Conservation (phyloP, 2,888 invertebrate genomes). For the Pyralis farinalis region DNA sequence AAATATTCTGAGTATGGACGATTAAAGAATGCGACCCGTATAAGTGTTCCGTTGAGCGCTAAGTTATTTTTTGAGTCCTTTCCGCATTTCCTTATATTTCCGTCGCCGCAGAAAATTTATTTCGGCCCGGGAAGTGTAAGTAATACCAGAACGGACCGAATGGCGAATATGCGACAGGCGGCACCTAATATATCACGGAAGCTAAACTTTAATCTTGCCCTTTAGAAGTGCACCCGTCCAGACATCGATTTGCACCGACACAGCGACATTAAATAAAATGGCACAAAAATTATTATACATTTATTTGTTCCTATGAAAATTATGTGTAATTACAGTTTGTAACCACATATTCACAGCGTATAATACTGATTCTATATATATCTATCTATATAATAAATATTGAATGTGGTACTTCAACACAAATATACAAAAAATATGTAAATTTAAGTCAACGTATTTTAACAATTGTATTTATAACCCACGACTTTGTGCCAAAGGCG, state of each 20-base stretch:
- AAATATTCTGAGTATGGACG: conserved; percentile 17
- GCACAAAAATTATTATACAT: conserved; percentile 16
- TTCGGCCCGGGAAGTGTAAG: conserved; percentile 47
- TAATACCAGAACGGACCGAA: conserved; percentile 46
- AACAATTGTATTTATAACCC: too few relatives aligned
- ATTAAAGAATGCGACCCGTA: conserved; percentile 22
- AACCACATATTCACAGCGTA: too few relatives aligned
- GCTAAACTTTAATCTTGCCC: conserved; percentile 47
- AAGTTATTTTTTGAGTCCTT: conserved; percentile 34
- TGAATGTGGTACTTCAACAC: too few relatives aligned
- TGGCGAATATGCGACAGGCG: conserved; percentile 48
- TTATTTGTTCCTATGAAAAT: too few relatives aligned
- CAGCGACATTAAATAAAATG: conserved; percentile 23
- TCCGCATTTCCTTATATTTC: conserved; percentile 51
- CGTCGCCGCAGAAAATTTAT: conserved; percentile 49
- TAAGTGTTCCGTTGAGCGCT: conserved; percentile 25
- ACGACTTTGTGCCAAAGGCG: too few relatives aligned
- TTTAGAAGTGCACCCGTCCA: background rate
- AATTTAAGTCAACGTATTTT: too few relatives aligned
- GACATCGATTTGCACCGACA: conserved; percentile 15
- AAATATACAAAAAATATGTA: too few relatives aligned
- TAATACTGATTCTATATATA: too few relatives aligned
- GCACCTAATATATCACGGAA: conserved; percentile 52
- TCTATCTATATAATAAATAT: too few relatives aligned
- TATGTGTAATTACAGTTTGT: too few relatives aligned